Conservation (phyloP, 2,797 vertebrate genomes). For the Clangula hyemalis region DNA sequence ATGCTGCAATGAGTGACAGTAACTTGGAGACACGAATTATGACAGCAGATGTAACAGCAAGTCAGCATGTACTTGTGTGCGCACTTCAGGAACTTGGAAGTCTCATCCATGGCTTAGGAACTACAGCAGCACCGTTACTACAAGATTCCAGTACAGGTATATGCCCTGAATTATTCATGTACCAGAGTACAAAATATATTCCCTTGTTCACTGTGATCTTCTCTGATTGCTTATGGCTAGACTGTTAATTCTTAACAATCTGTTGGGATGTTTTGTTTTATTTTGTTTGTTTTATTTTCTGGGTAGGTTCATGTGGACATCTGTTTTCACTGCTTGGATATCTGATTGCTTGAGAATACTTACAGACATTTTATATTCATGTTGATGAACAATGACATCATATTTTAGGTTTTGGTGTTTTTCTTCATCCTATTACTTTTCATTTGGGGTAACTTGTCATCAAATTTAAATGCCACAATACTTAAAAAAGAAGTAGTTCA, state of each 20-base stretch:
- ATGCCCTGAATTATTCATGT: not conserved
- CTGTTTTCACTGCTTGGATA: not conserved
- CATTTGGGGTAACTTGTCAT: not conserved
- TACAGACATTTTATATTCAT: not conserved
- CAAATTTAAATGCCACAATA: too few relatives aligned
- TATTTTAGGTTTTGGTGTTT: not conserved
- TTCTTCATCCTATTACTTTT: not conserved
- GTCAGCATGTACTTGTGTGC: conserved; percentile 88
- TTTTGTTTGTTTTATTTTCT: not conserved
- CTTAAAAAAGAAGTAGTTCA: not conserved
- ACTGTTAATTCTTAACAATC: not conserved
- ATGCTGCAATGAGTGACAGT: conserved; percentile 81
- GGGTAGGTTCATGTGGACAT: not conserved
- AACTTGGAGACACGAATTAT: conserved; percentile 84
- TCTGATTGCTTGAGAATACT: not conserved
- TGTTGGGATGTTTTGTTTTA: not conserved
- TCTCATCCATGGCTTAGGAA: conserved; percentile 84
- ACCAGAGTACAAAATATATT: not conserved
- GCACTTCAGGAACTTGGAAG: conserved; percentile 89
- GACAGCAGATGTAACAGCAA: conserved; percentile 78
- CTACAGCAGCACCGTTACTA: conserved; percentile 86
- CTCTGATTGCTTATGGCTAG: not conserved
- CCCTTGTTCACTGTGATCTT: not conserved
- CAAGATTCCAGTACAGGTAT: conserved; percentile 88
- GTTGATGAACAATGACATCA: not conserved